Percentiles rank a stretch among this genome's conserved stretches.
phyloP scores from a whole-genome alignment of 1,140 invertebrate genomes.

The Chironomus tepperi region DNA sequence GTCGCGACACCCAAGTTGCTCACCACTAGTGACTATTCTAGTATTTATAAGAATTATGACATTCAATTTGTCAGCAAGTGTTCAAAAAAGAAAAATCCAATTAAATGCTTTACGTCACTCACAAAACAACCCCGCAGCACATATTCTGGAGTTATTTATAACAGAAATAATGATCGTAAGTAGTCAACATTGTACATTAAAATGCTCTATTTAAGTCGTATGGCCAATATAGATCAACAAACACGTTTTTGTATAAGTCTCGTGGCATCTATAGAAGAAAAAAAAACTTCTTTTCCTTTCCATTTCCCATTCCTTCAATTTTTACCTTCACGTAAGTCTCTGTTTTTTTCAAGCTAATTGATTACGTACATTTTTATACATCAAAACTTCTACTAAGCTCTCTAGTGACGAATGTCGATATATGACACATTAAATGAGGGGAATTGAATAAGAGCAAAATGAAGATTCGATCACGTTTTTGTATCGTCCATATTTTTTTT shows the following conservation, averaged over 20 bases:
- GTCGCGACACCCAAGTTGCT: no score
- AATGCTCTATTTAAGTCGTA: not conserved
- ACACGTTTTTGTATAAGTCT: not conserved
- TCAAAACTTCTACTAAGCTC: not conserved
- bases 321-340: no score
- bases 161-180: not conserved
- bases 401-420: not conserved
- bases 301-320: not conserved
- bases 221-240: not conserved
- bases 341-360: not conserved
- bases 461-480: slow-evolving; percentile 4
- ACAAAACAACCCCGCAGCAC: no score
- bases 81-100: no score
- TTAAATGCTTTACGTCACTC: no score
- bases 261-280: not conserved
- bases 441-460: not conserved
- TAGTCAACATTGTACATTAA: not conserved
- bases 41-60: no score
- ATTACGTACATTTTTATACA: not conserved
- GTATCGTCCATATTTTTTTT: not conserved
- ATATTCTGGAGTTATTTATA: not conserved
- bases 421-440: not conserved
- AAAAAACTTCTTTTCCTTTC: not conserved
- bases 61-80: no score
- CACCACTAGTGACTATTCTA: no score